These are phyloP conservation scores for Callopanchax toddi DNA, from an alignment of 2,113 vertebrate genomes.

Conservation along the genomic window DNA sequence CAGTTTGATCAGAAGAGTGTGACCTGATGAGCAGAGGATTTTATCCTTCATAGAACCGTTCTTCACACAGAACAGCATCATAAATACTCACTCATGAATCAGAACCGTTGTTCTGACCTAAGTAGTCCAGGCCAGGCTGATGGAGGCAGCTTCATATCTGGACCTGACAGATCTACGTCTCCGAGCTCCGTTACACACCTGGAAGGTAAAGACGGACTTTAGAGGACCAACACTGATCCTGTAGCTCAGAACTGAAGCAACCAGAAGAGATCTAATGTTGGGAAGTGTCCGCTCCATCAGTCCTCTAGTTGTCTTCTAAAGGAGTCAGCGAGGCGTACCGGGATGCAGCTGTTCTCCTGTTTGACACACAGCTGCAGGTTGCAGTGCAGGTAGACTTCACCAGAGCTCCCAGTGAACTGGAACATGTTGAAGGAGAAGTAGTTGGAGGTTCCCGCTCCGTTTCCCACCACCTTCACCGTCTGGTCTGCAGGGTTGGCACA, in stretches of 20 bases:
- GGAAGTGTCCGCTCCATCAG: no score
- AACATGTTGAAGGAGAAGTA: conserved; percentile 51
- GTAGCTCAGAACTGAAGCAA: neutral
- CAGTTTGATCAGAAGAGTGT: no score
- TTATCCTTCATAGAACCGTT: no score
- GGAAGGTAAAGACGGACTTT: neutral
- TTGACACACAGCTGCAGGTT: conserved; percentile 24
- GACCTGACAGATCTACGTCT: conserved; percentile 6
- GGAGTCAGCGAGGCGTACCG: conserved; percentile 9
- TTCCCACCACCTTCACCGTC: conserved; percentile 22
- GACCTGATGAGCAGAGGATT: no score
- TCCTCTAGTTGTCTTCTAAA: neutral
- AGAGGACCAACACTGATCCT: no score
- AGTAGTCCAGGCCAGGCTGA: conserved; percentile 36
- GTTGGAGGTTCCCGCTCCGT: conserved; percentile 25
- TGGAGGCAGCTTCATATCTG: neutral
- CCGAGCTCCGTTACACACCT: neutral
- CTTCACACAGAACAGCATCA: no score
- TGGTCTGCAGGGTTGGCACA: conserved; percentile 20
- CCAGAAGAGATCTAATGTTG: neutral
- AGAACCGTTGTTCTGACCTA: no score
- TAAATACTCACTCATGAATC: no score
- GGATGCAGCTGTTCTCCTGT: conserved; percentile 1
- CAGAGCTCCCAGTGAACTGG: conserved; percentile 9
- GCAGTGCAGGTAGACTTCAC: conserved; percentile 40